These are phyloP conservation scores for Phacellophora camtschatica DNA, from an alignment of 30 jellyfish, hydroid and myxozoan species.

Conservation along the genomic window DNA sequence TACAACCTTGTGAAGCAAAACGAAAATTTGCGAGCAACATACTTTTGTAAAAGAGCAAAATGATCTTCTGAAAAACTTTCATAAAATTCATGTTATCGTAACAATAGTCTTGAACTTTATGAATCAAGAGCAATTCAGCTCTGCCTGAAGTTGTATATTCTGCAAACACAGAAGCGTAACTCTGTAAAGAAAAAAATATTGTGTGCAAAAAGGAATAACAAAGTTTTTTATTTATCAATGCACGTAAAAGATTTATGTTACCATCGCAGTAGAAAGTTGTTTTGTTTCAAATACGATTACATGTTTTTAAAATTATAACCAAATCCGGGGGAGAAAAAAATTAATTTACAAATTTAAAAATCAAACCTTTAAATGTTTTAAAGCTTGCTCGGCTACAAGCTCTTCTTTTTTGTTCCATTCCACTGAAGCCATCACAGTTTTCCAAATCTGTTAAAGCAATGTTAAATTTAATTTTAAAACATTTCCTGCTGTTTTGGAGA, in stretches of 20 bases:
- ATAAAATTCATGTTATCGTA: conserved; percentile 97
- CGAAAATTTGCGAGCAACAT: conserved; percentile 8
- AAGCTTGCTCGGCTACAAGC: conserved; percentile 97
- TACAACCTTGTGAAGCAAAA: no score
- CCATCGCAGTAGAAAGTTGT: no score
- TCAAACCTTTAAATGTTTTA: conserved; percentile 84
- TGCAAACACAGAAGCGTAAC: conserved; percentile 78
- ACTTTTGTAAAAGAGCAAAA: conserved; percentile 92
- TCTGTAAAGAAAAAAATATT: conserved; percentile 15
- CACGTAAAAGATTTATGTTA: no score
- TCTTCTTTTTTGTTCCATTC: conserved; percentile 99
- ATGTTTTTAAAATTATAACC: no score
- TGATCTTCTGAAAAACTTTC: conserved; percentile 95
- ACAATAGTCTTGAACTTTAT: conserved; percentile 91
- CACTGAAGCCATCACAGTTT: conserved; percentile 94
- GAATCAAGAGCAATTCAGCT: conserved; percentile 77
- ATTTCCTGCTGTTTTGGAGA: no score
- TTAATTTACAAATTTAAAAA: background rate
- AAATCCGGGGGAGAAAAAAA: no score
- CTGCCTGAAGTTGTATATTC: conserved; percentile 68
- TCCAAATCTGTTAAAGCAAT: conserved; percentile 91
- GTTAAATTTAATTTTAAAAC: no score
- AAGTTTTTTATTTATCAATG: no score
- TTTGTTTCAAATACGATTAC: no score
- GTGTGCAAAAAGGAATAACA: no score